phyloP scores from a whole-genome alignment of 2,113 vertebrate genomes.

The Vanacampus margaritifer region DNA sequence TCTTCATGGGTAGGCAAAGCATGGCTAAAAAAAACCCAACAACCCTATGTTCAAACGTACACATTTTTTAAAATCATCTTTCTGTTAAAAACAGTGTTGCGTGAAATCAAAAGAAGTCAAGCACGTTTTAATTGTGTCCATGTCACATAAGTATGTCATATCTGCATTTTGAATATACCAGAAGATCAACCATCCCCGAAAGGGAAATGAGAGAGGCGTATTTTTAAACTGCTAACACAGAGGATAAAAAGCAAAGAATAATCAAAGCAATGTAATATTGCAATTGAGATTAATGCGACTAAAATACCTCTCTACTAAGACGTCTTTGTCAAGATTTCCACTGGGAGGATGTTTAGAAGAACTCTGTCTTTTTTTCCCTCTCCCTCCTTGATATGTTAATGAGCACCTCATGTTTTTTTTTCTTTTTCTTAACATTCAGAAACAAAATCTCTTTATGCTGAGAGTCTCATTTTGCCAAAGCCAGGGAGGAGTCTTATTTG shows the following conservation, averaged over 20 bases:
- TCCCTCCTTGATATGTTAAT: conserved; percentile 67
- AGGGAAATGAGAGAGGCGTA: conserved; percentile 2
- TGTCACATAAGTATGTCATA: neutral
- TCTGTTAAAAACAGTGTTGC: neutral
- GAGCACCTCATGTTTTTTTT: conserved; percentile 46
- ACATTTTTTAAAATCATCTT: neutral
- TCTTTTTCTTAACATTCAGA: conserved; percentile 22
- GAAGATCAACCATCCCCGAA: conserved; percentile 5
- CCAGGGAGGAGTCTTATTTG: conserved; percentile 65
- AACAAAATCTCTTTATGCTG: conserved; percentile 62
- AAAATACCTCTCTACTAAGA: conserved; percentile 21
- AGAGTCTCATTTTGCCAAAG: conserved; percentile 58
- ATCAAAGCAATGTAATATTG: conserved; percentile 25
- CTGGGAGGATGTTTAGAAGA: conserved; percentile 58
- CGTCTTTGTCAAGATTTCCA: conserved; percentile 44
- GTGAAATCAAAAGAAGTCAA: neutral
- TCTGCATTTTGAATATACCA: neutral
- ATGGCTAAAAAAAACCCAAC: no score
- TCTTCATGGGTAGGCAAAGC: no score
- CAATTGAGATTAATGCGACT: conserved; percentile 18
- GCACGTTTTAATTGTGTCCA: neutral
- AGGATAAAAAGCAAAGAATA: conserved; percentile 3
- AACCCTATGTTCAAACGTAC: no score
- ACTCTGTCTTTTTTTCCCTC: conserved; percentile 18
- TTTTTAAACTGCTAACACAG: conserved; percentile 1